Evolutionary conservation across 2,888 invertebrate genomes (phyloP).

Genomic region (Agrypnus murinus): DNA sequence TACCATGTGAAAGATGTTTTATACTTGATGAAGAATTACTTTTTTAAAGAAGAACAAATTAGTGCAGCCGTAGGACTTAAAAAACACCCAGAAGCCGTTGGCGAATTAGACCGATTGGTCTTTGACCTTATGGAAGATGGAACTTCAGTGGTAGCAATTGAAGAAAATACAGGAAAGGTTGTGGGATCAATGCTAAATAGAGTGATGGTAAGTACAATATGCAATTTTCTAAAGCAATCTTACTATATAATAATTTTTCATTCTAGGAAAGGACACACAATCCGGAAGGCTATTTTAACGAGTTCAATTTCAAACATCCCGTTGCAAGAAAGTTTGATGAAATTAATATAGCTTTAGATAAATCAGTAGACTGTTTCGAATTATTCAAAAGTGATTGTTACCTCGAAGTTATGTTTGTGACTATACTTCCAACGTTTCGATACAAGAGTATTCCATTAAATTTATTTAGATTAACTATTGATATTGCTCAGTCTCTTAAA

Average conservation of each 20-base stretch:
- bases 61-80: background rate
- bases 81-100: conserved; percentile 1
- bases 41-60: background rate
- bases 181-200: too few species aligned
- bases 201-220: background rate
- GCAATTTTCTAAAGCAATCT: background rate
- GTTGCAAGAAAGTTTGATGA: background rate
- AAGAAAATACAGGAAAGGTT: background rate
- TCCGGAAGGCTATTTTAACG: too few species aligned
- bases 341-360: too few species aligned
- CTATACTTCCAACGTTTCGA: background rate
- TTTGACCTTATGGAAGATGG: background rate
- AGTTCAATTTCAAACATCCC: conserved; percentile 10
- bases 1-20: background rate
- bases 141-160: background rate
- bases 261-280: background rate
- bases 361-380: too few species aligned
- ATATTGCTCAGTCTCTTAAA: too few species aligned
- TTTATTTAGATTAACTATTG: too few species aligned
- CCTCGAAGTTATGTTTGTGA: background rate
- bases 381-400: too few species aligned
- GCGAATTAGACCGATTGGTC: conserved; percentile 1
- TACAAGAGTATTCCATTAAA: background rate
- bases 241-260: background rate
- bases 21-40: background rate